Evolutionary conservation across 1,140 invertebrate genomes (phyloP), one percentile per base, ranked within the genome.

Genomic region (Aricia agestis): DNA sequence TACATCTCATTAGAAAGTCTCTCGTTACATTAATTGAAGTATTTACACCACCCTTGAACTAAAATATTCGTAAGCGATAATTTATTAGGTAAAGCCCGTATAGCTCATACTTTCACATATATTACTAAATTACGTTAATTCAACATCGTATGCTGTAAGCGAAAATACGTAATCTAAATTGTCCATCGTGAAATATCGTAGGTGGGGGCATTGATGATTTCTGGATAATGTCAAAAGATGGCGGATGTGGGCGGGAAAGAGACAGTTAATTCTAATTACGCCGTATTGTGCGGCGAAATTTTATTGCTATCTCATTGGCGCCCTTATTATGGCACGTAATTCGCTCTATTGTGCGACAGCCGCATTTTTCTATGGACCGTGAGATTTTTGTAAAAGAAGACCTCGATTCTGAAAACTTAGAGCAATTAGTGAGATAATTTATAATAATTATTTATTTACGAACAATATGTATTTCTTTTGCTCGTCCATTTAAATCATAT

Each of bases 241-340:
- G 81, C 76, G 84, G 83, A 86, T 85, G 87, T 91, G 85, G 85
- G 84, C 72, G 85, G 81, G 82, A 84, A 85, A 81, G 87, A 89
- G 85, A 91, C 87, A 89, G 89, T 91, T 91, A 89, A 91, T 91
- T 89, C 85, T 91, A 91, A 91, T 91, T 89, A 91, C 84, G 81
- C 77, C 78, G 71, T 86, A 89, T 91, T 91, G 87, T 91, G 81
- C 75, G 82, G 80, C 83, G 79, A 85, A 87, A 89, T 86, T 89
- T 91, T 91, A 91, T 89, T 82, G 86, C 89, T 85, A 89, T 89
- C 89, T 89, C 89, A 89, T 91, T 89, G 87, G 86, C 78, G 80
- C 81, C 75, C 80, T 89, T 83, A 89, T 89, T 88, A 88, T 78
- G 67, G 68, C 68, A 67, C 82, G 84, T 91, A 91, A 91, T 91